phyloP scores from a whole-genome alignment of 2,888 invertebrate genomes.

The Andrena marginata region DNA sequence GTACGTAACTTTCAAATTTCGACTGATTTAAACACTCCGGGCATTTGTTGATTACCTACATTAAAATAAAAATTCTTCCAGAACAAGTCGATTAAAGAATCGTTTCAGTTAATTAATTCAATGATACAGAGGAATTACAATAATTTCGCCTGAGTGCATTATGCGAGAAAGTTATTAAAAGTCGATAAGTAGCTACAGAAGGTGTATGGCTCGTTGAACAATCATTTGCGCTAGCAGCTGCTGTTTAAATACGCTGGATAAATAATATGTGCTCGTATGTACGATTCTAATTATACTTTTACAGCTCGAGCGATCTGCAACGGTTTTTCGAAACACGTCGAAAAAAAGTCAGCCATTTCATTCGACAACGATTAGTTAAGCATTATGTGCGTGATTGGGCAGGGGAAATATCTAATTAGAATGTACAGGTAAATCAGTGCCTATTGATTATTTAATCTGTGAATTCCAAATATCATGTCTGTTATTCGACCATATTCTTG shows the following conservation, averaged over 20 bases:
- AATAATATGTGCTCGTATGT: not conserved
- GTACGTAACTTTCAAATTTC: too few relatives aligned
- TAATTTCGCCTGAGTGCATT: not conserved
- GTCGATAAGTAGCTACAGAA: not conserved
- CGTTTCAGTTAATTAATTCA: slow-evolving; percentile 39
- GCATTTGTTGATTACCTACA: not conserved
- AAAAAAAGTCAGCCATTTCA: not conserved
- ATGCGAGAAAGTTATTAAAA: slow-evolving; percentile 26
- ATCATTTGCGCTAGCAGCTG: slow-evolving; percentile 22
- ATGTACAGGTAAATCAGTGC: not conserved
- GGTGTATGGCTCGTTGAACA: slow-evolving; percentile 22
- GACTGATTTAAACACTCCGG: not conserved
- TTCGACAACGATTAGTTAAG: not conserved
- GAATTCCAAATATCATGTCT: not conserved
- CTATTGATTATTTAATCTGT: not conserved
- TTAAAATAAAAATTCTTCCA: slow-evolving; percentile 18
- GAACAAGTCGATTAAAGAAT: slow-evolving; percentile 21
- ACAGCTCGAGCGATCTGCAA: not conserved
- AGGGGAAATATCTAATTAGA: not conserved
- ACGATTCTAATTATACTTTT: not conserved
- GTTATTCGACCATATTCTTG: not conserved
- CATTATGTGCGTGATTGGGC: not conserved
- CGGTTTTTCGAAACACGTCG: not conserved
- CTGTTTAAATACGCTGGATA: slow-evolving; percentile 9
- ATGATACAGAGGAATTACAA: slow-evolving; percentile 17